A percentile compares a stretch with the other conserved stretches of the same genome.
These are phyloP conservation scores for Diachrysia chrysitis DNA, from an alignment of 2,888 invertebrate species.

Conservation along the genomic window DNA sequence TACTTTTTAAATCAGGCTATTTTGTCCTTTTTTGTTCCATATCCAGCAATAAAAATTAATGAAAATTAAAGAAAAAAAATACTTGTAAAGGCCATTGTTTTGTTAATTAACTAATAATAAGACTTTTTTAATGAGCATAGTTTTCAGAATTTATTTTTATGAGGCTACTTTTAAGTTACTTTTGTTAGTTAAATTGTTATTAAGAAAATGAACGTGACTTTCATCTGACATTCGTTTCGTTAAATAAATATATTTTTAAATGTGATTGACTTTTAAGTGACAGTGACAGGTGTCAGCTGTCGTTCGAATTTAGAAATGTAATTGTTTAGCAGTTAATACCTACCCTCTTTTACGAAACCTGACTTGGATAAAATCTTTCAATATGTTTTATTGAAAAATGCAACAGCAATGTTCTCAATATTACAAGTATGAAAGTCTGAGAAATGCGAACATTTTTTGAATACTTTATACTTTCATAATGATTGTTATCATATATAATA, in stretches of 20 bases:
- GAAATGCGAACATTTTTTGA: too few relatives aligned
- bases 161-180: not conserved
- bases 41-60: not conserved
- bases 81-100: not conserved
- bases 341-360: not conserved
- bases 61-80: not conserved
- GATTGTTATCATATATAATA: too few relatives aligned
- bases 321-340: not conserved
- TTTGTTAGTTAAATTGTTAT: not conserved
- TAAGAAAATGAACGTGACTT: not conserved
- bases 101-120: not conserved
- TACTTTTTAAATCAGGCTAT: too few relatives aligned
- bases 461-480: too few relatives aligned
- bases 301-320: not conserved
- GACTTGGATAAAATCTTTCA: not conserved
- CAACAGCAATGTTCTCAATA: too few relatives aligned
- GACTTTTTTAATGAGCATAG: not conserved
- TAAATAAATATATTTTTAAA: not conserved
- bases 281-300: not conserved
- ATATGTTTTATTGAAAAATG: too few relatives aligned
- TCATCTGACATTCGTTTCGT: not conserved
- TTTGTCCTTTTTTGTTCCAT: too few relatives aligned
- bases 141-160: not conserved
- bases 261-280: not conserved
- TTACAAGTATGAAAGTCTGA: too few relatives aligned